phyloP scores from a whole-genome alignment of 2,113 vertebrate genomes.

The Trinectes maculatus region DNA sequence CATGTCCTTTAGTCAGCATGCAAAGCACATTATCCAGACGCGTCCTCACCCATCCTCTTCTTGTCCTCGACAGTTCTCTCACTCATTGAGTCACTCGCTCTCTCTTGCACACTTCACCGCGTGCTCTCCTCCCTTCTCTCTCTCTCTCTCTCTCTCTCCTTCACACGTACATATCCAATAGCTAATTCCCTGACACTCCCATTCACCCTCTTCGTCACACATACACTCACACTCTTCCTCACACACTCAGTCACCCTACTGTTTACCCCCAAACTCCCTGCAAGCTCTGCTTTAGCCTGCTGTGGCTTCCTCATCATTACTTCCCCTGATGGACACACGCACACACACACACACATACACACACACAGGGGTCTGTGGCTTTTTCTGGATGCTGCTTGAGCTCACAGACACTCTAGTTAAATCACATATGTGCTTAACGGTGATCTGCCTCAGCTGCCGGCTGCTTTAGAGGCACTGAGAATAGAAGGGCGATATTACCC shows the following conservation, averaged over 20 bases:
- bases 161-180: constrained; percentile 15
- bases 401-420: constrained; percentile 28
- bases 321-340: constrained; percentile 8
- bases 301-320: neutral
- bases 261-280: constrained; percentile 24
- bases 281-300: constrained; percentile 1
- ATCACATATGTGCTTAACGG: constrained; percentile 15
- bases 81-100: constrained; percentile 22
- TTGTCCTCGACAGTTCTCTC: neutral
- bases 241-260: constrained; percentile 9
- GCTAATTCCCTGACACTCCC: constrained; percentile 29
- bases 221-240: neutral
- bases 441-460: constrained; percentile 51
- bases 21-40: too few relatives aligned
- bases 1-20: too few relatives aligned
- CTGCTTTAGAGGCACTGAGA: constrained; percentile 39
- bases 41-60: neutral
- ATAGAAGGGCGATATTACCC: constrained; percentile 51
- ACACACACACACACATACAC: constrained; percentile 29
- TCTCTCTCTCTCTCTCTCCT: neutral
- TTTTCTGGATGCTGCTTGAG: constrained; percentile 17
- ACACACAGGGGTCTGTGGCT: neutral
- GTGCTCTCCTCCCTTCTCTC: neutral
- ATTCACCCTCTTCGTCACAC: neutral
- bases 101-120: neutral